Evolutionary conservation across 2,888 invertebrate genomes (phyloP).

Genomic region (Synanthedon tipuliformis): DNA sequence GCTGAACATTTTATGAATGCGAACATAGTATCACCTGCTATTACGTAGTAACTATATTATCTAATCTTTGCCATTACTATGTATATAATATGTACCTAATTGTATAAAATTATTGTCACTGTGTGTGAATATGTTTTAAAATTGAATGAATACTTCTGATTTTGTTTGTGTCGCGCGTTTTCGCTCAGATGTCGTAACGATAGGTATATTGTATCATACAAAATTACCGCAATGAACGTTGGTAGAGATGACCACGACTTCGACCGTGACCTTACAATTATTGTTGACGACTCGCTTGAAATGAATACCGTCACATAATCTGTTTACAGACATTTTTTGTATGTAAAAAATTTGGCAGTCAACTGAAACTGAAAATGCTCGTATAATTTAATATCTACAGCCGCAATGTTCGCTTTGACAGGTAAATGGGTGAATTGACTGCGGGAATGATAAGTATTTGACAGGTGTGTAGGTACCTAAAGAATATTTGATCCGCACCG

Average conservation of each 20-base stretch:
- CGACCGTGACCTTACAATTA: slow-evolving; percentile 4
- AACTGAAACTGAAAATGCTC: background rate
- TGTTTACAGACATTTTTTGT: background rate
- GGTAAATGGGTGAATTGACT: background rate
- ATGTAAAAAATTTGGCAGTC: background rate
- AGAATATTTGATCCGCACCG: background rate
- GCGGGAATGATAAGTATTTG: background rate
- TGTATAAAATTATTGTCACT: background rate
- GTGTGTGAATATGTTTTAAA: background rate
- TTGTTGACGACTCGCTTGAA: slow-evolving; percentile 6
- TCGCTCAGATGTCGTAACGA: background rate
- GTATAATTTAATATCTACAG: background rate
- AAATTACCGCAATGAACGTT: background rate
- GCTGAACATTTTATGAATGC: no score
- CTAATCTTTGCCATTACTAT: no score
- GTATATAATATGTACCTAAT: background rate
- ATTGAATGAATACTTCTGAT: background rate
- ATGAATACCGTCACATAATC: slow-evolving; percentile 2
- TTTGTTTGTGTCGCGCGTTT: background rate
- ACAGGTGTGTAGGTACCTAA: background rate
- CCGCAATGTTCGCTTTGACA: background rate
- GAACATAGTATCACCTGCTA: no score
- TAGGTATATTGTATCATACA: background rate
- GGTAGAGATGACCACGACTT: background rate
- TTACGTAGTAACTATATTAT: no score